These are phyloP conservation scores for Drosophila buzzatii DNA, from an alignment of 2,888 invertebrate genomes.

Conservation along the genomic window DNA sequence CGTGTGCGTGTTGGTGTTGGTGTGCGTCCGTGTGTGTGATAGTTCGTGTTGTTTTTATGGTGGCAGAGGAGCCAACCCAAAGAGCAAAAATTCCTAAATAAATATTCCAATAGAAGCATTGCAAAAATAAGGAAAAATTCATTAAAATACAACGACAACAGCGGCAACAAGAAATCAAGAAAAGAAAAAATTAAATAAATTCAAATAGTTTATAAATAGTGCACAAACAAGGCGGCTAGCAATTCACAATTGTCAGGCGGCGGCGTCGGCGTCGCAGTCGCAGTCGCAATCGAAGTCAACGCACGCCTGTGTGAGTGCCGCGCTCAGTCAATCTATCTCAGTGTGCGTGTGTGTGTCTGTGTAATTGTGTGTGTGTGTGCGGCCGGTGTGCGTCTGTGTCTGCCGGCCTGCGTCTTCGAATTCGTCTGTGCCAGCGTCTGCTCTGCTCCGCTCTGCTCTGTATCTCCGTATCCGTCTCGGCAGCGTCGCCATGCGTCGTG, in stretches of 20 bases:
- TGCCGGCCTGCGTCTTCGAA: slow-evolving; percentile 19
- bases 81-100: slow-evolving; percentile 64
- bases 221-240: slow-evolving; percentile 68
- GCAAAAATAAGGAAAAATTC: slow-evolving; percentile 40
- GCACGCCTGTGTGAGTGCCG: slow-evolving; percentile 25
- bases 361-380: slow-evolving; percentile 19
- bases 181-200: slow-evolving; percentile 22
- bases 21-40: slow-evolving; percentile 8
- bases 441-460: slow-evolving; percentile 9
- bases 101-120: slow-evolving; percentile 64
- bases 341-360: slow-evolving; percentile 13
- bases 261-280: slow-evolving; percentile 43
- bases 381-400: slow-evolving; percentile 49
- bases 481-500: slow-evolving; percentile 41
- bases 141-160: slow-evolving; percentile 10
- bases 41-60: slow-evolving; percentile 17
- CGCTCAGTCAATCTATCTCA: slow-evolving; percentile 6
- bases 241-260: slow-evolving; percentile 73
- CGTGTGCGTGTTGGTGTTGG: slow-evolving; percentile 8
- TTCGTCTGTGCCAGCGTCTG: slow-evolving; percentile 12
- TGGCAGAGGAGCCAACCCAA: slow-evolving; percentile 33
- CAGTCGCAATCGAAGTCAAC: slow-evolving; percentile 23
- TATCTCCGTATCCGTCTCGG: slow-evolving; percentile 45
- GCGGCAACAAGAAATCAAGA: neutral
- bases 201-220: slow-evolving; percentile 75